phyloP scores from a whole-genome alignment of 37 sponge, comb jelly and placozoan genomes.

The Cladorhizidae sp. region DNA sequence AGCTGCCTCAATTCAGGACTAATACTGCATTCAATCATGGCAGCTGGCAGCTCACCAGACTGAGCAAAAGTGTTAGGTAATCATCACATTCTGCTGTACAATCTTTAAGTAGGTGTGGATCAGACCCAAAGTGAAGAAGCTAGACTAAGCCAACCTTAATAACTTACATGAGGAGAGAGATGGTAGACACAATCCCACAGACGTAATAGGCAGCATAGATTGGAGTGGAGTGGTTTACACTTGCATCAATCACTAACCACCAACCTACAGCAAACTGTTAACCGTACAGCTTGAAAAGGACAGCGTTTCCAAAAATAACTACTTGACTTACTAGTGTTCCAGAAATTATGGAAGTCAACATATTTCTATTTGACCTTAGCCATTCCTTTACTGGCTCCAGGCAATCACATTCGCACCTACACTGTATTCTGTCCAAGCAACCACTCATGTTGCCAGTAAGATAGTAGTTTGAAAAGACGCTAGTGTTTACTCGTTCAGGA shows the following conservation, averaged over 20 bases:
- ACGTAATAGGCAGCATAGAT: conserved; percentile 72
- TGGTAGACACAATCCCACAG: conserved; percentile 80
- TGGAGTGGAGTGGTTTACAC: conserved; percentile 52
- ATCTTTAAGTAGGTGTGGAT: too few species aligned
- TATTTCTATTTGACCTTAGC: conserved; percentile 61
- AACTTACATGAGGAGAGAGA: conserved; percentile 85
- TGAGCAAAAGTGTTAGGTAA: too few species aligned
- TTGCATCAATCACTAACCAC: conserved; percentile 90
- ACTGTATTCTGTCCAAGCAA: conserved; percentile 61
- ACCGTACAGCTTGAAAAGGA: not conserved
- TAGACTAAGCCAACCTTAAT: too few species aligned
- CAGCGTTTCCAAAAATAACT: not conserved
- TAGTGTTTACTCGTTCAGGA: too few species aligned
- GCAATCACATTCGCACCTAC: conserved; percentile 55
- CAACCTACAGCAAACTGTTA: conserved; percentile 83
- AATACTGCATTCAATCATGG: too few species aligned
- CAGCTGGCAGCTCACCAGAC: too few species aligned
- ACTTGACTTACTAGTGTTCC: conserved; percentile 51
- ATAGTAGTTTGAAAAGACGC: too few species aligned
- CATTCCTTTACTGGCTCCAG: conserved; percentile 56
- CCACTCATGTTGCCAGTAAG: conserved; percentile 61
- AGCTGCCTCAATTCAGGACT: too few species aligned
- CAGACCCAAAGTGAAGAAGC: too few species aligned
- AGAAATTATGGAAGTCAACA: conserved; percentile 65
- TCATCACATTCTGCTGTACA: too few species aligned